Evolutionary conservation across 2,113 vertebrate species (phyloP).

Genomic region (Trachemys scripta): DNA sequence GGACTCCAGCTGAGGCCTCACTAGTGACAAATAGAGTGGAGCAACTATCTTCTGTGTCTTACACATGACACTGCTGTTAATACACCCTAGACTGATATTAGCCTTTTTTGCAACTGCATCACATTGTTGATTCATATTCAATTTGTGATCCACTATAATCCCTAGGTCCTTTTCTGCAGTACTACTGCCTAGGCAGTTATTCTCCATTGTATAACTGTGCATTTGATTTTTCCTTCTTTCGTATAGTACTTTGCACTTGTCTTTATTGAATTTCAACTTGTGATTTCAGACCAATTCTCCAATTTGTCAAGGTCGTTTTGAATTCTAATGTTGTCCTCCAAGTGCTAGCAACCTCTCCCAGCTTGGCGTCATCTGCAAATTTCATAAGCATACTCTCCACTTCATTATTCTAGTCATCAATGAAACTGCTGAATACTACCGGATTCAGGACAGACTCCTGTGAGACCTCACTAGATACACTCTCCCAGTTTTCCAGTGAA

Average conservation of each 20-base stretch:
- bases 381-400: no score
- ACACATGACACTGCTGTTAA: neutral
- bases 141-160: neutral
- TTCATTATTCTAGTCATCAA: no score
- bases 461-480: no score
- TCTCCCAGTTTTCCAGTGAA: no score
- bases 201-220: neutral
- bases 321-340: neutral
- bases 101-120: neutral
- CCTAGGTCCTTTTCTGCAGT: neutral
- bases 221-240: neutral
- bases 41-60: neutral
- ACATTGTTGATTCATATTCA: neutral
- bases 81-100: neutral
- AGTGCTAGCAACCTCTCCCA: no score
- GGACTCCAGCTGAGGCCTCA: no score
- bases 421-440: no score
- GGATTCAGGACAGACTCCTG: no score
- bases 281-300: neutral
- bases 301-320: neutral
- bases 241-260: neutral
- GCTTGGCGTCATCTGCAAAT: no score
- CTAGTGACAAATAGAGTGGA: neutral
- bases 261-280: neutral
- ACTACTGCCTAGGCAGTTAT: neutral